A percentile compares a stretch with the other conserved stretches of the same genome.
Evolutionary conservation across 2,113 vertebrate genomes (phyloP).

Genomic region (Nothocercus julius): DNA sequence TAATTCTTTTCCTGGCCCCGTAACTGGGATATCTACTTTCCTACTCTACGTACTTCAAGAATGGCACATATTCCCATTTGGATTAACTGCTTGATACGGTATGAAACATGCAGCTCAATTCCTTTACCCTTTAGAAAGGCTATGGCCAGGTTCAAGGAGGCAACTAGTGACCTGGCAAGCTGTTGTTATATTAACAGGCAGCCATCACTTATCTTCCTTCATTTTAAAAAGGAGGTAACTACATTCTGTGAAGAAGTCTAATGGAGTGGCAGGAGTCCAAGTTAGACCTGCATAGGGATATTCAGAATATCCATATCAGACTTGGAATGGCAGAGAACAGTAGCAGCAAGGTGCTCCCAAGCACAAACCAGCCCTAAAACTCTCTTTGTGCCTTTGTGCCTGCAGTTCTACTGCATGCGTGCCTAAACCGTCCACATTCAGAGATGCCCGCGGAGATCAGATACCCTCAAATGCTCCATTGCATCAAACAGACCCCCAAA

Average conservation of each 20-base stretch:
- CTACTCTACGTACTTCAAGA: neutral
- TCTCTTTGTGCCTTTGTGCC: neutral
- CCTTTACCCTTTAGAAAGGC: neutral
- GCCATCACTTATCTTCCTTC: neutral
- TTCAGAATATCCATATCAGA: neutral
- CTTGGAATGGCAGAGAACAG: neutral
- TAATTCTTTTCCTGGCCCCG: neutral
- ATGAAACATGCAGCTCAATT: neutral
- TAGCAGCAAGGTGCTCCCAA: neutral
- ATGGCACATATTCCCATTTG: neutral
- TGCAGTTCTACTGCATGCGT: neutral
- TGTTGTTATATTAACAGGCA: rapidly evolving
- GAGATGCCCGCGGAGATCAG: rapidly evolving
- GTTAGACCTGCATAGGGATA: neutral
- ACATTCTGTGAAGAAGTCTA: neutral
- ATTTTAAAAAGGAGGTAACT: neutral
- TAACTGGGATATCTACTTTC: neutral
- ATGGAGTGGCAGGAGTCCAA: neutral
- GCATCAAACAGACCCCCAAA: neutral
- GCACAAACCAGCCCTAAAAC: neutral
- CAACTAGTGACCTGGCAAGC: neutral
- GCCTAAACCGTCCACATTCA: rapidly evolving
- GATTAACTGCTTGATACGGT: too few relatives aligned
- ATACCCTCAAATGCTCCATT: neutral
- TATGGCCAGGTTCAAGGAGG: neutral